Conservation (phyloP, 2,888 invertebrate species). For the Lordiphosa andalusiaca region DNA sequence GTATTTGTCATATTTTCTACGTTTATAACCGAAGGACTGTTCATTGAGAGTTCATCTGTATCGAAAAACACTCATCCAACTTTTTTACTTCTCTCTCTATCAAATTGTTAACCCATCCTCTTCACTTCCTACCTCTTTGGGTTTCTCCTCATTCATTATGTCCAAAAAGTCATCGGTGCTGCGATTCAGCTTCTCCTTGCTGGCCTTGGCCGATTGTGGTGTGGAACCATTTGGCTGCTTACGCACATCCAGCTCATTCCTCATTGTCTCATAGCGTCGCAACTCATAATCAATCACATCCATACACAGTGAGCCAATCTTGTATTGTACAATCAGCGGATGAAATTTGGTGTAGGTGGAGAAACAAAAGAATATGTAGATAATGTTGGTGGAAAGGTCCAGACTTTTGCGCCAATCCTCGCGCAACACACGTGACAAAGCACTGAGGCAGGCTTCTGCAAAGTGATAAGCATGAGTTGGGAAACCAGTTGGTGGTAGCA, state of each 20-base stretch:
- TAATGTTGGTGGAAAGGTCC: constrained; percentile 97
- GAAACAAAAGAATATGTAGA: constrained; percentile 98
- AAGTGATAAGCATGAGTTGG: constrained; percentile 28
- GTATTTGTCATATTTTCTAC: too few relatives aligned
- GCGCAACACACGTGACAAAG: constrained; percentile 94
- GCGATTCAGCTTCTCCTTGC: constrained; percentile 78
- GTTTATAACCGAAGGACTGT: too few relatives aligned
- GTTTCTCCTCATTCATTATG: constrained; percentile 81
- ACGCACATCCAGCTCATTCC: constrained; percentile 85
- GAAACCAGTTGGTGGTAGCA: not conserved
- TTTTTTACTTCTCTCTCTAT: too few relatives aligned
- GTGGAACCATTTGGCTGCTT: constrained; percentile 75
- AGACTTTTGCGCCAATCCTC: constrained; percentile 99
- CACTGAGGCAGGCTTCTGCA: constrained; percentile 95
- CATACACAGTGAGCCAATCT: constrained; percentile 98
- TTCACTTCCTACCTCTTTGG: constrained; percentile 75
- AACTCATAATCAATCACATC: constrained; percentile 97
- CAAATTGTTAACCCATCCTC: too few relatives aligned
- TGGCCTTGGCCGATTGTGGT: constrained; percentile 73
- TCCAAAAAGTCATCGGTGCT: constrained; percentile 79
- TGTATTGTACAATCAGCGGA: constrained; percentile 95
- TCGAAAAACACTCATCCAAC: too few relatives aligned
- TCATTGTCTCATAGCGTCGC: constrained; percentile 95
- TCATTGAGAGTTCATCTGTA: too few relatives aligned
- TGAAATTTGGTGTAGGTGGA: constrained; percentile 98